Evolutionary conservation across 2,113 vertebrate genomes (phyloP), one percentile per base, ranked within the genome.

Genomic region (Haliaeetus leucogaster): DNA sequence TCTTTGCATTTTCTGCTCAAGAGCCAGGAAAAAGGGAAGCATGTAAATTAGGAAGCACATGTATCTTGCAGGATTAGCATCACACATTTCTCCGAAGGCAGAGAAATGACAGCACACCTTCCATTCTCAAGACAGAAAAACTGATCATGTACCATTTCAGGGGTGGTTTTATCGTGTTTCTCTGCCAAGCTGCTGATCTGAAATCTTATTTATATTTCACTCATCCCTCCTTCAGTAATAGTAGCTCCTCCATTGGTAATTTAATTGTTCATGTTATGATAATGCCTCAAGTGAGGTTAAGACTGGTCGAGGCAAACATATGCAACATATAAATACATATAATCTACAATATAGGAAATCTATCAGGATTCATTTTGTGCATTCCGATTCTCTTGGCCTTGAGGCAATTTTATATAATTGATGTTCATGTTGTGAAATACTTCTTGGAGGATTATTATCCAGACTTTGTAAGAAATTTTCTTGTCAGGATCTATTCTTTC

Each of bases 1-100:
- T 45, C 86, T 95, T 97, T 96, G 76, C 95, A 96, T 96, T 77
- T 95, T 93, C 74, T 86, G 45, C 82, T 86, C 20, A 83, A 83
- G 63, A 93, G 82, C 32, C 90, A 92, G 71, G 40, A 62, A 78
- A 87, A 73, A 22, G 7, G 38, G 76, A 94, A 94, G 48, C 23
- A 94, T 83, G 91, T 55, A 96, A 96, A 96, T 92, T 62, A 93
- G 63, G 82, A 80, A 91, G 74, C 79, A 77, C 62, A 80, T 32
- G n/a, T n/a, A 58, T 62, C 95, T 86, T 42, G 29, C 79, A 88
- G 79, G 36, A 92, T 92, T 96, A 94, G 82, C 67, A 86, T 18
- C 36, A 47, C 34, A 23, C 26, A 26, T 83, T 91, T 87, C 86
- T 88, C 90, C 48, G 36, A 68, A 96, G 74, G 67, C 70, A 93